Percentiles rank a stretch among this genome's conserved stretches.
Conservation (phyloP, 2,113 vertebrate genomes). For the Brachypodius melanocephalos region DNA sequence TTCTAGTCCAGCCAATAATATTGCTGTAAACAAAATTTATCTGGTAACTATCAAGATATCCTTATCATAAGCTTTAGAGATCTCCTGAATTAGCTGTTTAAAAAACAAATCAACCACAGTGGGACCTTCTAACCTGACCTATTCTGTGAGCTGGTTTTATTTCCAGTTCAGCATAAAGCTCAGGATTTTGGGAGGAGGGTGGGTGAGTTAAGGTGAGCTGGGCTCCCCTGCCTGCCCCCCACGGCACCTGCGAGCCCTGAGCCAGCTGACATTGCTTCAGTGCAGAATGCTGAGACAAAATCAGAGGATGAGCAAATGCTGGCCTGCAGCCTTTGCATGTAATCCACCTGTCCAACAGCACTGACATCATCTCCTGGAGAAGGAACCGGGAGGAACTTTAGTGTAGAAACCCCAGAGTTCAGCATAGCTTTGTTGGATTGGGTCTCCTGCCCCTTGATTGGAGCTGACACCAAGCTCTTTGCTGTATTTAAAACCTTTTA, state of each 20-base stretch:
- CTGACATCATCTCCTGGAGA: background rate
- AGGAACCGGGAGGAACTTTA: background rate
- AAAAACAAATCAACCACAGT: background rate
- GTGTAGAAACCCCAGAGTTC: background rate
- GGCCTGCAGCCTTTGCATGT: background rate
- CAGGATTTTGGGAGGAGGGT: background rate
- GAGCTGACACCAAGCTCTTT: background rate
- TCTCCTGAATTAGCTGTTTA: background rate
- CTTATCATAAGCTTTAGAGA: background rate
- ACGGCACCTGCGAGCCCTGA: background rate
- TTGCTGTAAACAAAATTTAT: background rate
- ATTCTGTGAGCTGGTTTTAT: background rate
- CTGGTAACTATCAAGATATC: background rate
- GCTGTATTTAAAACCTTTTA: background rate
- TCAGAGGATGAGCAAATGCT: background rate
- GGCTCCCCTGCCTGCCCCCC: background rate
- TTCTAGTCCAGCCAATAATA: background rate
- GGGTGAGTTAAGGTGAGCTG: background rate
- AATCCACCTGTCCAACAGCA: background rate
- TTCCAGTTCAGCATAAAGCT: background rate
- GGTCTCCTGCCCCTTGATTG: background rate
- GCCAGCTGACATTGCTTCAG: background rate
- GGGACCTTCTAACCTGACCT: too few relatives aligned
- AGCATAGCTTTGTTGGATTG: background rate
- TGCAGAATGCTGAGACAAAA: background rate